A percentile compares a stretch with the other conserved stretches of the same genome.
These are phyloP conservation scores for Dasysyrphus tricinctus DNA, from an alignment of 2,888 invertebrate genomes.

Conservation along the genomic window DNA sequence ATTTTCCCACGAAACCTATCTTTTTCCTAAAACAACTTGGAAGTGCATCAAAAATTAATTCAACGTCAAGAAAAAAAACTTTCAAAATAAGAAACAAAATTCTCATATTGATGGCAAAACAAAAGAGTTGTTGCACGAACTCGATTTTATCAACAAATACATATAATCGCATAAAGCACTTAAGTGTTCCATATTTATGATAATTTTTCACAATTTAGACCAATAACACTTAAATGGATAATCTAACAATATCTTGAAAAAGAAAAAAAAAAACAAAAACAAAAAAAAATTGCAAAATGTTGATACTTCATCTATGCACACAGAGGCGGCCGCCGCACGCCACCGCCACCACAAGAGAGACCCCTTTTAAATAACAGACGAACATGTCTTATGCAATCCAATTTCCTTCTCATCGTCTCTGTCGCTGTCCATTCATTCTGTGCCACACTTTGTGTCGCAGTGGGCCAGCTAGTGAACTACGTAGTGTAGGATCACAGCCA, in stretches of 20 bases:
- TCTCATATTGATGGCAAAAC: not conserved
- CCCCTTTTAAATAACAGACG: conserved; percentile 40
- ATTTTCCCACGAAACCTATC: not conserved
- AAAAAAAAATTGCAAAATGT: conserved; percentile 45
- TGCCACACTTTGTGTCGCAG: conserved; percentile 24
- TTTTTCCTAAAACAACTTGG: not conserved
- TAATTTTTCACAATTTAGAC: conserved; percentile 35
- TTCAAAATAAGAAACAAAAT: not conserved
- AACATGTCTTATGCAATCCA: conserved; percentile 50
- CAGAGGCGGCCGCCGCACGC: not conserved
- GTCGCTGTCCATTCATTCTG: conserved; percentile 40
- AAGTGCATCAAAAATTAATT: not conserved
- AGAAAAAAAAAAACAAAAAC: conserved; percentile 14
- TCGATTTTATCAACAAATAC: conserved; percentile 26
- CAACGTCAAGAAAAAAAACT: not conserved
- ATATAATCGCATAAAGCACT: conserved; percentile 23
- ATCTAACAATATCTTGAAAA: conserved; percentile 48
- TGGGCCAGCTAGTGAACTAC: conserved; percentile 5
- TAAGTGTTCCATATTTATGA: conserved; percentile 33
- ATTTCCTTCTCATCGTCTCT: conserved; percentile 65
- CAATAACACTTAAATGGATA: conserved; percentile 58
- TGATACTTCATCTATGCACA: conserved; percentile 23
- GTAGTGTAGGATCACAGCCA: conserved; percentile 33
- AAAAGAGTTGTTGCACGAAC: conserved; percentile 46
- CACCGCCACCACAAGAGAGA: not conserved